Evolutionary conservation across 2,888 invertebrate genomes (phyloP), one percentile per base, ranked within the genome.

Genomic region (Geotrupes spiniger): DNA sequence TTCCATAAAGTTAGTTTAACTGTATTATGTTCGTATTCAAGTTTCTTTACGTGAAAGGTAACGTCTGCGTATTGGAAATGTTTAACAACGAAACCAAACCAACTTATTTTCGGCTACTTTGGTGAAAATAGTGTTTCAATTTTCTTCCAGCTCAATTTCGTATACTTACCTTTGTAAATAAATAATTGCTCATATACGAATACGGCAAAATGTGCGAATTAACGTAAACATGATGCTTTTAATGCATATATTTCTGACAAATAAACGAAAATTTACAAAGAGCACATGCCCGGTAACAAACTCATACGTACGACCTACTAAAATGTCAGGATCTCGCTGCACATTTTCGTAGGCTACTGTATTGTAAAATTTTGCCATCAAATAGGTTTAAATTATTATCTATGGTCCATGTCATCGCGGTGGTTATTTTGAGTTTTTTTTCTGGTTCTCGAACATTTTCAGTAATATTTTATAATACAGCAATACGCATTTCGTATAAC

Each of bases 401-500:
- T 38, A 38, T 38, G 38, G 38, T 38, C 38, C 38, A 38, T 38
- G 38, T 38, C 38, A 17, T 38, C 9, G 38, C 17, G 25, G 11
- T 31, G 11, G 8, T 37, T 37, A 37, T 37, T 38, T 11, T 14
- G 9, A 10, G 15, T 14, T 38, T 16, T 38, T 21, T n/a, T n/a
- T n/a, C n/a, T n/a, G n/a, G n/a, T n/a, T n/a, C n/a, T 38, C 12
- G 15, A 33, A 33, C 33, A 33, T 14, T 33, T 21, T 33, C 33
- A 8, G 52, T 53, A 54, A 51, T 58, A 59, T 51, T 54, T 53
- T 62, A 60, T 21, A 21, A 21, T 63, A 60, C 62, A 64, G 63
- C 63, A 63, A 64, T 64, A 61, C 61, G 59, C 63, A 64, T 64
- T 60, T 49, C 43, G 49, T 49, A 44, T 39, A 39, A 21, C 6